These are phyloP conservation scores for Amiota minor DNA, from an alignment of 2,888 invertebrate genomes.

Conservation along the genomic window DNA sequence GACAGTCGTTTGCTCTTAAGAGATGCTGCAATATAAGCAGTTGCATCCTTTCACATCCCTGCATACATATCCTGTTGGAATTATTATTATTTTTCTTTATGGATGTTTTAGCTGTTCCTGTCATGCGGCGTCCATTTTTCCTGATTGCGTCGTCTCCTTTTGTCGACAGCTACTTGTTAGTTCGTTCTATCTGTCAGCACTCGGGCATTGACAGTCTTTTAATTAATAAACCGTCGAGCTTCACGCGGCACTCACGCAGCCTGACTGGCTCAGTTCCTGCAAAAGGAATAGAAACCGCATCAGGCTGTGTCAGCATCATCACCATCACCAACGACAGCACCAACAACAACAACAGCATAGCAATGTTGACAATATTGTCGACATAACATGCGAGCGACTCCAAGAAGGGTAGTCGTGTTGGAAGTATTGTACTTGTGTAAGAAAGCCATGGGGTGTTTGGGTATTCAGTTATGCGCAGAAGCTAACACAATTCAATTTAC, in stretches of 20 bases:
- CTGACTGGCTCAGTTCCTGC: not conserved
- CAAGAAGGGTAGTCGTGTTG: not conserved
- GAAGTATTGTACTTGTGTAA: too few relatives aligned
- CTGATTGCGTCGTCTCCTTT: constrained; percentile 26
- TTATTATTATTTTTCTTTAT: constrained; percentile 33
- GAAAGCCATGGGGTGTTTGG: not conserved
- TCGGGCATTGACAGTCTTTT: constrained; percentile 65
- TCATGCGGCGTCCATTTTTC: constrained; percentile 38
- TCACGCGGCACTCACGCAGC: constrained; percentile 52
- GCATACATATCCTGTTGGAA: constrained; percentile 26
- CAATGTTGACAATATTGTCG: not conserved
- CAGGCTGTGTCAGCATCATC: not conserved
- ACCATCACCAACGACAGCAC: constrained; percentile 34
- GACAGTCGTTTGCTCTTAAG: constrained; percentile 20
- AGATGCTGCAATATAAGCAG: not conserved
- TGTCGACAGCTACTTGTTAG: constrained; percentile 3
- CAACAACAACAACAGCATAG: constrained; percentile 46
- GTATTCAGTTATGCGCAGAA: constrained; percentile 55
- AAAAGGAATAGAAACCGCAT: not conserved
- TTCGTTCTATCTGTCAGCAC: constrained; percentile 6
- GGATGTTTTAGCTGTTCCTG: constrained; percentile 23
- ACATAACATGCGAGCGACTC: not conserved
- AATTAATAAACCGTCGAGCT: constrained; percentile 67
- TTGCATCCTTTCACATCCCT: not conserved
- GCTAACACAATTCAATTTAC: constrained; percentile 57